Evolutionary conservation across 2,113 vertebrate species (phyloP).

Genomic region (Spilogale gracilis): DNA sequence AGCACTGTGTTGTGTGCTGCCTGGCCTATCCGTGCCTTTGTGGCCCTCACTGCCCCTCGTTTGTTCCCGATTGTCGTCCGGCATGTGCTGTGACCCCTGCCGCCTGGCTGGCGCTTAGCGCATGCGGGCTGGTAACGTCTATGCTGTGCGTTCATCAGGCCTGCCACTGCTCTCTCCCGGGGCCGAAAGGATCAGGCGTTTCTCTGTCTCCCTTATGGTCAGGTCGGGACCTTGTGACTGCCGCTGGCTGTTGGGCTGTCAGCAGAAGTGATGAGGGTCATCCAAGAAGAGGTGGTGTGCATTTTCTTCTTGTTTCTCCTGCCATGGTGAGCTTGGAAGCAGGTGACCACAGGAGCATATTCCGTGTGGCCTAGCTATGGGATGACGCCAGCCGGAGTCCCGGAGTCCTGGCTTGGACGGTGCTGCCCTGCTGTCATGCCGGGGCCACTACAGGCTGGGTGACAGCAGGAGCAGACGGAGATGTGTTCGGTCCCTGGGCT

Average conservation of each 20-base stretch:
- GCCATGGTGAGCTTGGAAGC: neutral
- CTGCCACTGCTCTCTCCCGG: neutral
- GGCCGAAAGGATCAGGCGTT: neutral
- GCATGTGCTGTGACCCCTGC: neutral
- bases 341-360: no score
- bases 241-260: neutral
- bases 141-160: neutral
- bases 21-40: neutral
- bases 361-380: neutral
- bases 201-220: neutral
- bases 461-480: neutral
- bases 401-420: neutral
- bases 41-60: neutral
- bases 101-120: neutral
- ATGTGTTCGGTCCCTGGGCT: neutral
- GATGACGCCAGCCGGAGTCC: neutral
- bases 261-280: neutral
- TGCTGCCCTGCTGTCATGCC: neutral
- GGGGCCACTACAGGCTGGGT: fast-evolving
- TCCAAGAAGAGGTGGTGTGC: neutral
- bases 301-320: neutral
- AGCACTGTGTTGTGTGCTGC: fast-evolving
- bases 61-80: neutral
- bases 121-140: neutral
- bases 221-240: neutral